Evolutionary conservation across 2,888 invertebrate genomes (phyloP), one percentile per base, ranked within the genome.

Genomic region (Periphyllus acericola): DNA sequence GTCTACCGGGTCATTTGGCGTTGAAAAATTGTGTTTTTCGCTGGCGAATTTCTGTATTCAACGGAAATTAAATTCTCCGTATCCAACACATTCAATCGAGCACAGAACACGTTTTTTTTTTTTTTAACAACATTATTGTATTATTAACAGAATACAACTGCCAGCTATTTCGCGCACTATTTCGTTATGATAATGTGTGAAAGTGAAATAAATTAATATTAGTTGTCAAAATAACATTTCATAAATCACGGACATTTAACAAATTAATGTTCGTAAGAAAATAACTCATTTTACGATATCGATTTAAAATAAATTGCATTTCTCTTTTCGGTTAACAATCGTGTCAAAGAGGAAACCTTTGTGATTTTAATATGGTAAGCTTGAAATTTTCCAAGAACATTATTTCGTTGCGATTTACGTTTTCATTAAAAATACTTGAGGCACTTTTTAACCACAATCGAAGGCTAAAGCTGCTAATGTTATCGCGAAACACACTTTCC

Each of bases 241-340:
- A 72, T 72, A 66, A 66, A 66, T 80, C 19, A 29, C 40, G 29
- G 21, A n/a, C 46, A 40, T 68, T 46, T 36, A 66, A 66, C 66
- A 83, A 82, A 83, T 74, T 74, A 83, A 74, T 36, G 25, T 55
- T 55, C 34, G 21, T 66, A 40, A 74, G 75, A 55, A 74, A 74
- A 83, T 60, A 74, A 74, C 1, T 83, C 40, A 25, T 32, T 66
- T 29, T 9, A 32, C 36, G 14, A 75, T 55, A 40, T 76, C 60
- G 32, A 66, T 66, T 66, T 66, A 17, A 66, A 76, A 66, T 60
- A 72, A 83, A 83, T 83, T 60, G 60, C 1, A 52, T 83, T 83
- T 83, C 29, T 60, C 25, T 3, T 83, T 36, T 74, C 21, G 0
- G 19, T 83, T 29, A 29, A 25, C 36, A 29, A 29, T 36, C 60